These are phyloP conservation scores for Nixonia krombeini DNA, from an alignment of 1,140 invertebrate species.

Conservation along the genomic window DNA sequence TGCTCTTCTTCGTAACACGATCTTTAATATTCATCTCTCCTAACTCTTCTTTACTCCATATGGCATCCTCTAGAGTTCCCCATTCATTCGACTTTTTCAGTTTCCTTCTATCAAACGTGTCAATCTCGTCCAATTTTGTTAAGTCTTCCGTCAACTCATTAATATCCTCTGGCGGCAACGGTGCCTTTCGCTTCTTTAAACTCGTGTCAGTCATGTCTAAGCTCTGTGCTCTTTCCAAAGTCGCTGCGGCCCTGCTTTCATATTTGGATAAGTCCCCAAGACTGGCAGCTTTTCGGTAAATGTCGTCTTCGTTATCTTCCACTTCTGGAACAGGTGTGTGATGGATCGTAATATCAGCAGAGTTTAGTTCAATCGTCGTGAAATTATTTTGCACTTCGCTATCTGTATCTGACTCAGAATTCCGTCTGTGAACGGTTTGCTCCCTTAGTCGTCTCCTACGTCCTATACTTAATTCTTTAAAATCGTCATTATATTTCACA, in stretches of 20 bases:
- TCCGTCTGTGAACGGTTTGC: slow-evolving; percentile 46
- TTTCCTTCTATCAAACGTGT: slow-evolving; percentile 77
- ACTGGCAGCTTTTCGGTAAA: slow-evolving; percentile 83
- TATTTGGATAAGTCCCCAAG: slow-evolving; percentile 85
- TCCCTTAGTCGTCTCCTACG: slow-evolving; percentile 43
- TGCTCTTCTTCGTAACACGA: slow-evolving; percentile 47
- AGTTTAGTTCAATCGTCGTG: slow-evolving; percentile 79
- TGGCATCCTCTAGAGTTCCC: slow-evolving; percentile 82
- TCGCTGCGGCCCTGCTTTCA: slow-evolving; percentile 75
- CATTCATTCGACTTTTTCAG: slow-evolving; percentile 82
- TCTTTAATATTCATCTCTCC: slow-evolving; percentile 30
- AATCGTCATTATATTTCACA: slow-evolving; percentile 48
- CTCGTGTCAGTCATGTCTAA: slow-evolving; percentile 82
- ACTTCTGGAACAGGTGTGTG: slow-evolving; percentile 75
- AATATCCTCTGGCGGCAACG: slow-evolving; percentile 70
- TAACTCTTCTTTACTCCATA: slow-evolving; percentile 68
- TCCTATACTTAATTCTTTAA: slow-evolving; percentile 33
- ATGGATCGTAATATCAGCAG: slow-evolving; percentile 82
- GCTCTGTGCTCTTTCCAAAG: slow-evolving; percentile 85
- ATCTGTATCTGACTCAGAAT: slow-evolving; percentile 73
- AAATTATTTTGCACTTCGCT: slow-evolving; percentile 68
- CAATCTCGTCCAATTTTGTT: slow-evolving; percentile 76
- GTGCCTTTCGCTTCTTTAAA: slow-evolving; percentile 80
- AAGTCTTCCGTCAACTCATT: slow-evolving; percentile 76
- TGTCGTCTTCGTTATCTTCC: slow-evolving; percentile 74